Evolutionary conservation across 2,797 vertebrate genomes (phyloP).

Genomic region (Melanotaenia trifasciata): DNA sequence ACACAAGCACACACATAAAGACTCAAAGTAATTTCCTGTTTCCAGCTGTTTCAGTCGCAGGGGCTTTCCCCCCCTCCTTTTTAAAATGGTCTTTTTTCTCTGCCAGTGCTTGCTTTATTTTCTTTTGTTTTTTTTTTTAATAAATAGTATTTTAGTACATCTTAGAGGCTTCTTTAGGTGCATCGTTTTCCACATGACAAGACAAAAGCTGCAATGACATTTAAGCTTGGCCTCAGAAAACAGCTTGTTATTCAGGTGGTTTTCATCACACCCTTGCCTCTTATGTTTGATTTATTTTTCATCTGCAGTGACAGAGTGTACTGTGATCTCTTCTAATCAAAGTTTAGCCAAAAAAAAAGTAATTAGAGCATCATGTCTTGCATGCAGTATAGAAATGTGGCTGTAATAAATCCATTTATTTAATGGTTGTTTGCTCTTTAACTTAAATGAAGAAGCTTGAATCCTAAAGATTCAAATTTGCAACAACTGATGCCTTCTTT

Average conservation of each 20-base stretch:
- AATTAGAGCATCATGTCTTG: slow-evolving; percentile 9
- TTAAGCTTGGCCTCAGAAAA: slow-evolving; percentile 34
- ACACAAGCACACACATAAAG: slow-evolving; percentile 28
- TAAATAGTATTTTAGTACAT: slow-evolving; percentile 32
- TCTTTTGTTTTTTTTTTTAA: slow-evolving; percentile 3
- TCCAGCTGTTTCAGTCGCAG: slow-evolving; percentile 66
- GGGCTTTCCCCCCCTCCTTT: slow-evolving; percentile 40
- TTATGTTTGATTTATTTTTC: slow-evolving; percentile 30
- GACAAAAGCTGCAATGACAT: slow-evolving; percentile 34
- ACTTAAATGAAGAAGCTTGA: slow-evolving; percentile 11
- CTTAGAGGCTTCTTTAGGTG: slow-evolving; percentile 18
- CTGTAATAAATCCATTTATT: slow-evolving; percentile 26
- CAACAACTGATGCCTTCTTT: slow-evolving; percentile 50
- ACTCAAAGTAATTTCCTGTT: slow-evolving; percentile 67
- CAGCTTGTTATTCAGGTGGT: slow-evolving; percentile 11
- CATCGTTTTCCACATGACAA: slow-evolving; percentile 50
- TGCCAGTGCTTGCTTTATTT: slow-evolving; percentile 43
- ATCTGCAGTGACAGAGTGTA: slow-evolving; percentile 11
- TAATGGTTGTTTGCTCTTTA: slow-evolving; percentile 17
- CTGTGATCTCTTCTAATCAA: slow-evolving; percentile 4
- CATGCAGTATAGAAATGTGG: slow-evolving; percentile 6
- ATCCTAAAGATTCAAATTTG: slow-evolving; percentile 20
- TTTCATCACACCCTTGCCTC: slow-evolving; percentile 27
- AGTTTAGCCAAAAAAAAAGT: slow-evolving; percentile 15
- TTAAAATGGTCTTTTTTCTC: slow-evolving; percentile 47